These are phyloP conservation scores for Chunga burmeisteri DNA, from an alignment of 2,113 vertebrate genomes.

Conservation along the genomic window DNA sequence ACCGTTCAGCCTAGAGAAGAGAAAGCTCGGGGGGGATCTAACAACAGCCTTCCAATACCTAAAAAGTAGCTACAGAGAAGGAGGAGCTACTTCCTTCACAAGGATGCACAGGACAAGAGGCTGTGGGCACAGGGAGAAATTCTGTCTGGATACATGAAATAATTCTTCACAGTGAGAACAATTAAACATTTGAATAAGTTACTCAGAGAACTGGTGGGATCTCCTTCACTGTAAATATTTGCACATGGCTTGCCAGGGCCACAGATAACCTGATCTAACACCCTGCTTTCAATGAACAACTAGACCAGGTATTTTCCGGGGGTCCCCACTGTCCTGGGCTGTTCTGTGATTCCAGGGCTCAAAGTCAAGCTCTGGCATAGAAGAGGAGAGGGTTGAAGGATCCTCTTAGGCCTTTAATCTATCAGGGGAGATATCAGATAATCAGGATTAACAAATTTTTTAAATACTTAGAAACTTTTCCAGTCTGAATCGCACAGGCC, in stretches of 20 bases:
- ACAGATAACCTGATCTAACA: background rate
- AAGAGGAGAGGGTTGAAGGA: background rate
- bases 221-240: background rate
- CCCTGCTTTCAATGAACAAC: background rate
- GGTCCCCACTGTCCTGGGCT: background rate
- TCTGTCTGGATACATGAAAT: background rate
- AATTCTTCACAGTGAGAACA: background rate
- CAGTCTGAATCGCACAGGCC: background rate
- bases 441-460: background rate
- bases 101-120: background rate
- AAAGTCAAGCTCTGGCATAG: background rate
- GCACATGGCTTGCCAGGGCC: background rate
- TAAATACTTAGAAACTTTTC: conserved; percentile 2
- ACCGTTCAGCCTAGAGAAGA: background rate
- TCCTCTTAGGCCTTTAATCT: background rate
- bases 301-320: background rate
- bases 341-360: background rate
- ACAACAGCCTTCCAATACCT: background rate
- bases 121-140: background rate
- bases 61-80: background rate
- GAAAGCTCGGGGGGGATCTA: background rate
- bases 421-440: background rate
- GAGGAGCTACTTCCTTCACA: background rate
- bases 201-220: background rate
- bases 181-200: background rate